phyloP scores from a whole-genome alignment of 53 echinoderm and acorn worm species.

The Patiria pectinifera region DNA sequence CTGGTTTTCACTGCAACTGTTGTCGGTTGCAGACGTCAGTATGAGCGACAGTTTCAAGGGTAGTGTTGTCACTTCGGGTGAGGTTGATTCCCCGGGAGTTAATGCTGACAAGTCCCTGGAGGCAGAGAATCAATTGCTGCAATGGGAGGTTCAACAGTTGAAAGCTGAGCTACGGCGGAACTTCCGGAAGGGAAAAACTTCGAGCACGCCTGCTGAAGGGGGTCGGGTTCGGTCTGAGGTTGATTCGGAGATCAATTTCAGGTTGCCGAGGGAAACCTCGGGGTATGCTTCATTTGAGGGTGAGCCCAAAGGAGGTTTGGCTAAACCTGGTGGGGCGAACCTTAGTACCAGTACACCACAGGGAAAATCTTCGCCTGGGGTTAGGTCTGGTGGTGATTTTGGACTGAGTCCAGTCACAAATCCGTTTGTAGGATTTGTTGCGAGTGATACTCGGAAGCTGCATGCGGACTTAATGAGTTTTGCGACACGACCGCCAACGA shows the following conservation, averaged over 20 bases:
- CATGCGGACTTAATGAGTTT: constrained; percentile 7
- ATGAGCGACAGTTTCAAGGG: neutral
- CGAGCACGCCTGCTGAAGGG: neutral
- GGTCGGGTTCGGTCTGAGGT: constrained; percentile 8
- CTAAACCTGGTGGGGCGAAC: neutral
- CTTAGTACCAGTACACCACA: constrained; percentile 11
- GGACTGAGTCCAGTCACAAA: constrained; percentile 13
- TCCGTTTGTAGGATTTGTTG: neutral
- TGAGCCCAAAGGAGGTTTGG: neutral
- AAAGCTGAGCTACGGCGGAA: constrained; percentile 19
- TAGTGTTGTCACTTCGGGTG: neutral
- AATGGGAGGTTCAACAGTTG: neutral
- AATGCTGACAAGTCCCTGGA: neutral
- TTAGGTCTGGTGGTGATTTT: neutral
- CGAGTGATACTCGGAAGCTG: too few relatives aligned
- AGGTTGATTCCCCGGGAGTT: neutral
- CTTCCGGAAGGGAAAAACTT: neutral
- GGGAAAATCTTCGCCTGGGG: neutral
- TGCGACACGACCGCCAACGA: constrained; percentile 5
- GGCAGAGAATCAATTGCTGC: constrained; percentile 8
- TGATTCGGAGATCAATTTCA: constrained; percentile 13
- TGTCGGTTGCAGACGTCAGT: too few relatives aligned
- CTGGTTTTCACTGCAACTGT: too few relatives aligned
- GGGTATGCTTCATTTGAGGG: constrained; percentile 1
- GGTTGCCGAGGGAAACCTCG: constrained; percentile 17